phyloP scores from a whole-genome alignment of 2,888 invertebrate genomes.

The Apodemia mormo region DNA sequence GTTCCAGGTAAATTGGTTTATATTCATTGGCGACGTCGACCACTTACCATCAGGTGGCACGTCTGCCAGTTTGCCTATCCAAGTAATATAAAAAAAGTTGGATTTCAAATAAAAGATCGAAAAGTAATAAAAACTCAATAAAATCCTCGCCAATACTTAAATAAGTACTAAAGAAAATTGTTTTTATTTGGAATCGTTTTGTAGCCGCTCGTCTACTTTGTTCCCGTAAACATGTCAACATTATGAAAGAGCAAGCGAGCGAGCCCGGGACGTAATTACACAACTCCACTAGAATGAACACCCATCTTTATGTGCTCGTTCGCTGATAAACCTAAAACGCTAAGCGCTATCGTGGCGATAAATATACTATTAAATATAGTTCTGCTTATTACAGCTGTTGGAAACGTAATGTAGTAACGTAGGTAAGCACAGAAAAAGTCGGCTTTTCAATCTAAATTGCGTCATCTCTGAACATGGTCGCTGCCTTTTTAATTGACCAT shows the following conservation, averaged over 20 bases:
- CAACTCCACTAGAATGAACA: constrained; percentile 63
- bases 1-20: no score
- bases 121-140: no score
- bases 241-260: constrained; percentile 52
- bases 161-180: no score
- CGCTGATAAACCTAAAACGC: constrained; percentile 64
- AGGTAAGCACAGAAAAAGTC: background rate
- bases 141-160: no score
- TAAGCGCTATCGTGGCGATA: constrained; percentile 22
- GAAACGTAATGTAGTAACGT: background rate
- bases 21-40: no score
- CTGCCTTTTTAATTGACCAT: no score
- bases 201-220: background rate
- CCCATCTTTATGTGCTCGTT: constrained; percentile 61
- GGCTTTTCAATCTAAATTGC: background rate
- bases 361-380: constrained; percentile 2
- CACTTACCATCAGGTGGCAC: no score
- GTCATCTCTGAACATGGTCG: background rate
- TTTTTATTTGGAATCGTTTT: background rate
- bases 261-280: constrained; percentile 52
- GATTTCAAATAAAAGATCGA: no score
- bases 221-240: constrained; percentile 48
- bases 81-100: no score
- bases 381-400: background rate
- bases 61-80: no score